Base-by-base conservation (phyloP, 1,140 invertebrate genomes). In the Formica selysi region DNA sequence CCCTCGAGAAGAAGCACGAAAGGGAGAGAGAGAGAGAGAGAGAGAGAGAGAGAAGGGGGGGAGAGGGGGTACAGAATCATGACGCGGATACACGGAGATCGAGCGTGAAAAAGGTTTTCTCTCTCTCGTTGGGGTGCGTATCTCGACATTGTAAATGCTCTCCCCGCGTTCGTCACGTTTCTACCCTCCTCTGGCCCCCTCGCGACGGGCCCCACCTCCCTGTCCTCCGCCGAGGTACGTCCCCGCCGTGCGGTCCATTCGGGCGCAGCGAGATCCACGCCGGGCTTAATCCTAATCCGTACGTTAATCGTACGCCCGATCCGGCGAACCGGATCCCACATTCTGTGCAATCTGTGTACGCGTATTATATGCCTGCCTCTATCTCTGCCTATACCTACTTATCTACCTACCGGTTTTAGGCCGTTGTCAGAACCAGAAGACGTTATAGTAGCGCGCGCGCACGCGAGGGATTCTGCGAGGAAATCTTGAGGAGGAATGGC, bases 241-340 rank as follows among this genome's bases (percentile, higher is more conserved):
- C 61, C 86, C 16, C 62, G 48, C 36, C 51, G 88, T 81, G 73
- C 89, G 38, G 78, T 86, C 71, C 54, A 89, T 86, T 87, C 87
- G 86, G 62, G 84, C 68, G 88, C 85, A 87, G 10, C 79, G 81
- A 89, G 86, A 89, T 92, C 91, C 85, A 71, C 80, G 87, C 84
- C 86, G 89, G 78, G 89, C 87, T 91, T 94, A 93, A 94, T 94
- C 93, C 93, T 94, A 94, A 94, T 94, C 93, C 92, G 87, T 89
- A 91, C 93, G 93, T 93, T 94, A 93, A 94, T 94, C 93, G 93
- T 76, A 88, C 79, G 85, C 87, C 86, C 88, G 89, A 93, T 93
- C 89, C 91, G 73, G 54, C 88, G 85, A 90, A 87, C 91, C 74
- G 90, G 88, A 90, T 91, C 86, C 87, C 76, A 68, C 74, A 68